A percentile compares a stretch with the other conserved stretches of the same genome.
Evolutionary conservation across 2,113 vertebrate species (phyloP).

Genomic region (Sinocyclocheilus rhinocerous): DNA sequence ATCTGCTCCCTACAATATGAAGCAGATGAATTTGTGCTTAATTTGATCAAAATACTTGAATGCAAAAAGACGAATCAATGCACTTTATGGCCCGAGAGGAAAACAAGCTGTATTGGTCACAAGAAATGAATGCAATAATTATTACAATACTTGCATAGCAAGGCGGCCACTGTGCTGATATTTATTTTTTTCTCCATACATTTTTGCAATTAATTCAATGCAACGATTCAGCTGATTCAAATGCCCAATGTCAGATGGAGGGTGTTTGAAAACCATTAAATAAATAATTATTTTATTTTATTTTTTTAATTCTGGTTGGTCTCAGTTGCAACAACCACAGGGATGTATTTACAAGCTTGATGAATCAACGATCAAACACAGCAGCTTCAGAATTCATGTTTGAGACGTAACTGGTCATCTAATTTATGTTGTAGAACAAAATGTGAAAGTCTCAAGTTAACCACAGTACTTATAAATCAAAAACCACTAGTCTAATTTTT

Average conservation of each 20-base stretch:
- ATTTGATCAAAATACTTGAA: constrained; percentile 7
- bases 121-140: not conserved
- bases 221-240: not conserved
- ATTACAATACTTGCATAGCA: not conserved
- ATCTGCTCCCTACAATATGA: constrained; percentile 15
- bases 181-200: not conserved
- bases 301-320: not conserved
- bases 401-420: not conserved
- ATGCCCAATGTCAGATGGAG: not conserved
- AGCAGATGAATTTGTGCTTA: constrained; percentile 7
- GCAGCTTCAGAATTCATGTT: not conserved
- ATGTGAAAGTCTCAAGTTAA: not conserved
- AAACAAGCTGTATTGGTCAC: not conserved
- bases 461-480: not conserved
- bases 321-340: not conserved
- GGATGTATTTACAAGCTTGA: not conserved
- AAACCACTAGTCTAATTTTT: not conserved
- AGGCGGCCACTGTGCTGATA: not conserved
- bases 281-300: too few relatives aligned
- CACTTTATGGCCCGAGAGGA: not conserved
- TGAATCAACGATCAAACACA: not conserved
- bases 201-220: not conserved
- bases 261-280: not conserved
- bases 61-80: not conserved
- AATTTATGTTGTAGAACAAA: not conserved